Evolutionary conservation across 2,113 vertebrate species (phyloP).

Genomic region (Sinocyclocheilus anophthalmus): DNA sequence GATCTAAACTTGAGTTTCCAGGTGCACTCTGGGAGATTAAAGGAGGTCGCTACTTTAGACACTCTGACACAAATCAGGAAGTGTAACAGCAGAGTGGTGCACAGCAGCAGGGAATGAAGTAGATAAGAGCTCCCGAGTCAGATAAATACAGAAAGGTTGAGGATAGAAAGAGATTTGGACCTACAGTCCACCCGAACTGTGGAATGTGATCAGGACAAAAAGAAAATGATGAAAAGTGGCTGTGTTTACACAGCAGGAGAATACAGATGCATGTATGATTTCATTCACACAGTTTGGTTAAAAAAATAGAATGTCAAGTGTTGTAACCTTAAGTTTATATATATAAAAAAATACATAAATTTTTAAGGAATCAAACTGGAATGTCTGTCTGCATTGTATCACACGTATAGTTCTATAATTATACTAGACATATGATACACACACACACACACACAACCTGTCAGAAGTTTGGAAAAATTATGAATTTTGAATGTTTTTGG

Average conservation of each 20-base stretch:
- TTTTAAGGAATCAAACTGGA: no score
- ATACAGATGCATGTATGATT: background rate
- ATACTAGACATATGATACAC: no score
- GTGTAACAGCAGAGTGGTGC: background rate
- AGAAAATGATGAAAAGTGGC: background rate
- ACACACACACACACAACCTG: no score
- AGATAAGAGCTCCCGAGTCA: constrained; percentile 32
- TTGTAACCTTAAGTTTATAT: background rate
- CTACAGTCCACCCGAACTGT: background rate
- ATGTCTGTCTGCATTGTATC: no score
- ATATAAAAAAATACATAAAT: no score
- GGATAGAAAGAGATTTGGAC: background rate
- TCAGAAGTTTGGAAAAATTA: no score
- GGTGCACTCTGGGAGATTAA: constrained; percentile 51
- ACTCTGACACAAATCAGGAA: background rate
- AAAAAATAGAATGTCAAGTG: background rate
- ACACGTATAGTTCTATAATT: no score
- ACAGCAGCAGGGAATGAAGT: background rate
- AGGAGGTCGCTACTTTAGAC: background rate
- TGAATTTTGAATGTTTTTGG: no score
- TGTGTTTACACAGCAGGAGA: background rate
- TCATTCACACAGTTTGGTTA: background rate
- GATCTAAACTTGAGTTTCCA: constrained; percentile 11
- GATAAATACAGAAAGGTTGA: constrained; percentile 13
- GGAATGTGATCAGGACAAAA: background rate